Percentiles rank a stretch among this genome's conserved stretches.
These are phyloP conservation scores for Rattus rattus DNA, from an alignment of 2,113 vertebrate species.

Conservation along the genomic window DNA sequence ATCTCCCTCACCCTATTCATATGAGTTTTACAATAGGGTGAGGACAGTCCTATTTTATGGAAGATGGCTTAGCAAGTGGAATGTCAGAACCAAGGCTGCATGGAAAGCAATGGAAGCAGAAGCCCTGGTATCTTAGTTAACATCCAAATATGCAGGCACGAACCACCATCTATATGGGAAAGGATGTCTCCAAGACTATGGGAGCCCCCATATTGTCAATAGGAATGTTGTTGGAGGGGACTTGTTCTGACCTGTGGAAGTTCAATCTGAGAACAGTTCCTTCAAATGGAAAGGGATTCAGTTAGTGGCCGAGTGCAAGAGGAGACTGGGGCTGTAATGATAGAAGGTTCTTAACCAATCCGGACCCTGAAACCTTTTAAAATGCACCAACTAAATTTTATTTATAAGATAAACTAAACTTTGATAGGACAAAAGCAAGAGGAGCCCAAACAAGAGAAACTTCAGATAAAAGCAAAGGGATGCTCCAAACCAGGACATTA, in stretches of 20 bases:
- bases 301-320: not conserved
- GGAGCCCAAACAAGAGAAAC: not conserved
- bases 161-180: not conserved
- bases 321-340: not conserved
- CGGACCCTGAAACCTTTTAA: not conserved
- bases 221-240: not conserved
- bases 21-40: not conserved
- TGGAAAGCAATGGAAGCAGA: conserved; percentile 2
- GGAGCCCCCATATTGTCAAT: not conserved
- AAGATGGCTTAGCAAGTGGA: not conserved
- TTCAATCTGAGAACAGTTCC: not conserved
- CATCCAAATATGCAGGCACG: not conserved
- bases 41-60: not conserved
- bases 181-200: not conserved
- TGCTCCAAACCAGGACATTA: not conserved
- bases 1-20: not conserved
- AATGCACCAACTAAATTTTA: not conserved
- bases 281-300: not conserved
- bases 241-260: not conserved
- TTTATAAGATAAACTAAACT: not conserved
- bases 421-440: not conserved
- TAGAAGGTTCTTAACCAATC: not conserved
- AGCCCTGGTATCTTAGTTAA: not conserved
- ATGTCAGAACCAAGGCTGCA: conserved; percentile 2
- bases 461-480: not conserved